Conservation (phyloP, 2,888 invertebrate species). For the Craniophora ligustri region DNA sequence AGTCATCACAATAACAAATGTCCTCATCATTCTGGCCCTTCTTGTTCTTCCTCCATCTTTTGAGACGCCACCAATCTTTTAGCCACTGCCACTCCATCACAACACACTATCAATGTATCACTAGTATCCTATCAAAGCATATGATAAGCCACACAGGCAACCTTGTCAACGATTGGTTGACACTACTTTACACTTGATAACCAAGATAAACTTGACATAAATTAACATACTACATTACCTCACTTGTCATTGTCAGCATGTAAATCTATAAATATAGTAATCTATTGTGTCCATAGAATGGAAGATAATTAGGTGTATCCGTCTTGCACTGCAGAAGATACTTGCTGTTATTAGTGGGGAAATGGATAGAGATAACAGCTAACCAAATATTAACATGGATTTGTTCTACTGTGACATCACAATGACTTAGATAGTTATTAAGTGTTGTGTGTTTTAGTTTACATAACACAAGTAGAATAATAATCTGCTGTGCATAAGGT, state of each 20-base stretch:
- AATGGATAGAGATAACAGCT: constrained; percentile 38
- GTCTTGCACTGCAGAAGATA: constrained; percentile 37
- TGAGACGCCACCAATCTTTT: constrained; percentile 94
- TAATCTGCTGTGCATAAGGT: constrained; percentile 18
- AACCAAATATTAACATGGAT: constrained; percentile 38
- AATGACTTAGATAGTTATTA: constrained; percentile 19
- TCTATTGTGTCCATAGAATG: constrained; percentile 55
- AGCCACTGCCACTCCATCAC: constrained; percentile 94
- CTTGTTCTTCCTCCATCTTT: constrained; percentile 90
- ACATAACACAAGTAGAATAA: constrained; percentile 37
- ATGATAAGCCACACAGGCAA: constrained; percentile 69
- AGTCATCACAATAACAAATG: constrained; percentile 93
- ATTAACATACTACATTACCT: constrained; percentile 81
- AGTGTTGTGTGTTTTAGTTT: constrained; percentile 34
- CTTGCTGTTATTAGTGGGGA: constrained; percentile 34
- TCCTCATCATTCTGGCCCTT: constrained; percentile 89
- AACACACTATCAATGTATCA: constrained; percentile 65
- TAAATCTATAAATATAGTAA: constrained; percentile 71
- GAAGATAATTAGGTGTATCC: constrained; percentile 41
- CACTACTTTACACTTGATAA: constrained; percentile 73
- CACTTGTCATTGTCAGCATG: constrained; percentile 80
- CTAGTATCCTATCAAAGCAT: constrained; percentile 66
- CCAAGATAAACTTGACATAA: constrained; percentile 83
- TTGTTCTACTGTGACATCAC: constrained; percentile 25
- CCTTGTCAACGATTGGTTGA: constrained; percentile 77